A percentile compares a stretch with the other conserved stretches of the same genome.
Conservation (phyloP, 2,888 invertebrate genomes). For the Dyspetes luteomarginatus region DNA sequence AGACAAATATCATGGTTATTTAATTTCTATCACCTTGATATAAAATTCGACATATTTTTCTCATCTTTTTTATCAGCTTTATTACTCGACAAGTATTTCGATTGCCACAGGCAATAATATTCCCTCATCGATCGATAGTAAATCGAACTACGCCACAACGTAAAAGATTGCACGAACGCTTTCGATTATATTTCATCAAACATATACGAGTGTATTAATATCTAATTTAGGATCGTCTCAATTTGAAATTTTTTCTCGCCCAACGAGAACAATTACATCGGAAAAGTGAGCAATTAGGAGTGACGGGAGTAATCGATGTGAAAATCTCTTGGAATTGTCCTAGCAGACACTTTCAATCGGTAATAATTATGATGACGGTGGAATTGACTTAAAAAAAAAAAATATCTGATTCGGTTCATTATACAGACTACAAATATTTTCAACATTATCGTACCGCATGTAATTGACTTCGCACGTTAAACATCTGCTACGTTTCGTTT, state of each 20-base stretch:
- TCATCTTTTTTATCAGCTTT: neutral
- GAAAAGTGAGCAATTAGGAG: too few species aligned
- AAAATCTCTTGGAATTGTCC: slow-evolving; percentile 20
- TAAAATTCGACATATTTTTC: neutral
- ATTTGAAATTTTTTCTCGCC: too few species aligned
- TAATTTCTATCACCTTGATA: neutral
- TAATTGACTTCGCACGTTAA: neutral
- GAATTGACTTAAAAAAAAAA: too few species aligned
- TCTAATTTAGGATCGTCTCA: too few species aligned
- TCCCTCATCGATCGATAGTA: neutral
- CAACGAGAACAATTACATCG: too few species aligned
- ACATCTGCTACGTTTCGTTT: slow-evolving; percentile 23
- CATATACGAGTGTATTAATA: too few species aligned
- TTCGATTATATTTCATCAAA: too few species aligned
- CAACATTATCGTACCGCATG: neutral
- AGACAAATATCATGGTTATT: neutral
- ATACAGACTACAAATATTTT: neutral
- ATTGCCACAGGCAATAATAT: slow-evolving; percentile 5
- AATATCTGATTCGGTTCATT: slow-evolving; percentile 5
- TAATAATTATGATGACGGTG: too few species aligned
- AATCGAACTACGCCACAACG: neutral
- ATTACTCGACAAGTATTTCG: neutral
- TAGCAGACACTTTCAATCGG: too few species aligned
- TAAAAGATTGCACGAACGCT: slow-evolving; percentile 7
- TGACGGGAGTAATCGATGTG: too few species aligned